Base-by-base conservation (phyloP, 2,888 invertebrate genomes). In the Clepsis dumicolana region DNA sequence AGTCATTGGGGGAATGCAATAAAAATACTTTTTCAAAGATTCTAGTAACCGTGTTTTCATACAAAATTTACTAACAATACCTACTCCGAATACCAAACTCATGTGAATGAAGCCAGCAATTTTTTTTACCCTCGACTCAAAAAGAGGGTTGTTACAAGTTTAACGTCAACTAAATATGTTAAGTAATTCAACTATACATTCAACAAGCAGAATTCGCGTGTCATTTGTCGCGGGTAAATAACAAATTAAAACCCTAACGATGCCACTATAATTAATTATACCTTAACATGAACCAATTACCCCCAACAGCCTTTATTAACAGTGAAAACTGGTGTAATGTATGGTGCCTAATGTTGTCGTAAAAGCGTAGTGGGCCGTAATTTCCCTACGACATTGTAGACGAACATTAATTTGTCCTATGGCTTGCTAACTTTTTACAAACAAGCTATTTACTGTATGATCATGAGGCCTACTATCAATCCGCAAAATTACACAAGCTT, bases 241-340 rank as follows among this genome's bases (percentile, higher is more conserved):
- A 32, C 54, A 4, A 54, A 54, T 54, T 24, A 38, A 32, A 35
- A 24, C 56, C 56, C 35, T 56, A 56, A 56, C 21, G 35, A 56
- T 35, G 21, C 54, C n/a, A 52, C 52, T 52, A 52, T 25, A 24
- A 25, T 52, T 52, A 52, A 52, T 52, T 24, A 25, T 7, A 14
- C 14, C 10, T 27, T 52, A 25, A 25, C 52, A 52, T 25, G 25
- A 25, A 25, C 52, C 14, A 52, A 52, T 52, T 52, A 38, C 56
- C 24, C 56, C 7, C 56, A 3, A 52, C 24, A 52, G 52, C 52
- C 25, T 52, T 52, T 25, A 52, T 52, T 52, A 25, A 48, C 48
- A 25, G 14, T 52, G 52, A 25, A 52, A 52, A 25, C 25, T 52
- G 24, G 25, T 14, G 25, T 52, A 24, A 10, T 25, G 8, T 44